Percentiles rank a stretch among this genome's conserved stretches.
phyloP scores from a whole-genome alignment of 2,888 invertebrate genomes.

The Papilio protenor region DNA sequence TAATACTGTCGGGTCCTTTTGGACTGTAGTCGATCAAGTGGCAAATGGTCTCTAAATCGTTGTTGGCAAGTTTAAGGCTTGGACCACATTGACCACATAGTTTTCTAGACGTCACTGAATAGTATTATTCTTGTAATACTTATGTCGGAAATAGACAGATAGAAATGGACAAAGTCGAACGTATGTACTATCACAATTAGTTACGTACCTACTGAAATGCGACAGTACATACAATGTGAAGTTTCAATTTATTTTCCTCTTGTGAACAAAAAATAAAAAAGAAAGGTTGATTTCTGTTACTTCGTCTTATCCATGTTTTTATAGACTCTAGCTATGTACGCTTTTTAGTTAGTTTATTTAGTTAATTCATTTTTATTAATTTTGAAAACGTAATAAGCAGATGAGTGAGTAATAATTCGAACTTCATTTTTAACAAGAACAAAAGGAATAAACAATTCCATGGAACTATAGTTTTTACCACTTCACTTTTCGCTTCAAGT shows the following conservation, averaged over 20 bases:
- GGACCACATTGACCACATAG: no score
- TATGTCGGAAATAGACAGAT: not conserved
- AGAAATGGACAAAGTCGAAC: not conserved
- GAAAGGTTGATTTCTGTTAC: not conserved
- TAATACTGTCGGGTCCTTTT: not conserved
- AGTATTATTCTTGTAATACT: not conserved
- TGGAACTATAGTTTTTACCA: not conserved
- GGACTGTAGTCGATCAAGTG: not conserved
- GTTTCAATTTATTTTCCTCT: constrained; percentile 27
- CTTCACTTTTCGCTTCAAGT: not conserved
- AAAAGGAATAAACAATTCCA: constrained; percentile 1
- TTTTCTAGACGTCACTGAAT: no score
- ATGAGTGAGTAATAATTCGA: not conserved
- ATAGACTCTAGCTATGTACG: not conserved
- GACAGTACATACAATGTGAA: constrained; percentile 24
- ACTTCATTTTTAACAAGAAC: not conserved
- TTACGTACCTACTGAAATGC: constrained; percentile 22
- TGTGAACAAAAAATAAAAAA: constrained; percentile 27
- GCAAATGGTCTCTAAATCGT: not conserved
- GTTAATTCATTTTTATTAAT: not conserved
- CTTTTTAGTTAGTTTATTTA: not conserved
- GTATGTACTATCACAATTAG: constrained; percentile 17
- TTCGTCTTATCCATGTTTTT: not conserved
- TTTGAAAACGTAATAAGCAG: not conserved
- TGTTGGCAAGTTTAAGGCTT: no score